Conservation (phyloP, 2,797 vertebrate genomes). For the Sebastes trivittatus region DNA sequence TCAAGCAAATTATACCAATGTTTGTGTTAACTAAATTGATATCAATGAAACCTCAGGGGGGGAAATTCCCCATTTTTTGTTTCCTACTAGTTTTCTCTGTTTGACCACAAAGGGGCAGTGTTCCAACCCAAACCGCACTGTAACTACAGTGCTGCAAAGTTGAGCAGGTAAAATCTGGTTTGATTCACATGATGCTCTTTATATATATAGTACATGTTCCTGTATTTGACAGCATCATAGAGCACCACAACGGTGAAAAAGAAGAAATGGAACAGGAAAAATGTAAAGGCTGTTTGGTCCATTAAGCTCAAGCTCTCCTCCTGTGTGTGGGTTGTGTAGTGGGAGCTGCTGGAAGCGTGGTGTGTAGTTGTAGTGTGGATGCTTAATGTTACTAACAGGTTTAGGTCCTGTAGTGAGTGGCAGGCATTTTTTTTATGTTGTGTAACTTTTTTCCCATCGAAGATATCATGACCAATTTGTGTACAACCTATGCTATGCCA, state of each 20-base stretch:
- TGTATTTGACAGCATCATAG: not conserved
- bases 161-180: slow-evolving; percentile 31
- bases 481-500: not conserved
- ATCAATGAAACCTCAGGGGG: not conserved
- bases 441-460: not conserved
- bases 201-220: not conserved
- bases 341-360: slow-evolving; percentile 45
- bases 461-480: slow-evolving; percentile 6
- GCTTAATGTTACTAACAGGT: slow-evolving; percentile 30
- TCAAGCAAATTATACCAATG: not conserved
- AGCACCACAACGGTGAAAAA: slow-evolving; percentile 5
- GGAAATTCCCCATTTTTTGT: not conserved
- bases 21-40: not conserved
- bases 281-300: not conserved
- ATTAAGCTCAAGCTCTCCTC: slow-evolving; percentile 53
- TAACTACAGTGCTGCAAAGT: slow-evolving; percentile 7
- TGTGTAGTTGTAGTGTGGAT: slow-evolving; percentile 39
- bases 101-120: slow-evolving; percentile 77
- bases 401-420: slow-evolving; percentile 1
- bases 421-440: not conserved
- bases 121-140: slow-evolving; percentile 33
- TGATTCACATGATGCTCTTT: slow-evolving; percentile 13
- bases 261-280: slow-evolving; percentile 12
- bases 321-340: slow-evolving; percentile 56
- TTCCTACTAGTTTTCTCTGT: slow-evolving; percentile 11